These are phyloP conservation scores for Tetanocera ferruginea DNA, from an alignment of 2,888 invertebrate species.

Conservation along the genomic window DNA sequence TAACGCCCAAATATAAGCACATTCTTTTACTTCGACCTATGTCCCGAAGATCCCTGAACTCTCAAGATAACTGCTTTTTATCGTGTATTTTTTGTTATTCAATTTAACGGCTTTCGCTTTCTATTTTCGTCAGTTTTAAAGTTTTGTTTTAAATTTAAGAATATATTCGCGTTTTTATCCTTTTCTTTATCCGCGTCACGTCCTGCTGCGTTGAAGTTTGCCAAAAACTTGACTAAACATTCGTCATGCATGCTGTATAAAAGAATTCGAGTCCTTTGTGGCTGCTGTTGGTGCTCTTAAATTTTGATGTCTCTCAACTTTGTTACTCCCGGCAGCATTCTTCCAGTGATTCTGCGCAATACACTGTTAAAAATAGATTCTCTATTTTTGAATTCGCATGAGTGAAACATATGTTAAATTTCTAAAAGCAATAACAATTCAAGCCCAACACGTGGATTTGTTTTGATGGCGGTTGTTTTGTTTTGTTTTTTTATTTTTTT, in stretches of 20 bases:
- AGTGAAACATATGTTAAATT: constrained; percentile 13
- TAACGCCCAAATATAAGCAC: constrained; percentile 64
- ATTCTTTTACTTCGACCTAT: constrained; percentile 43
- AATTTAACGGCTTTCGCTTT: neutral
- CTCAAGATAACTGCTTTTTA: neutral
- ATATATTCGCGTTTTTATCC: neutral
- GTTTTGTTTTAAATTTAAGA: neutral
- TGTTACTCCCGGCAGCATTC: neutral
- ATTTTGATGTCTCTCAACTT: neutral
- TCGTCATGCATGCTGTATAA: neutral
- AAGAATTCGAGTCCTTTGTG: neutral
- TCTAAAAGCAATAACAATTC: neutral
- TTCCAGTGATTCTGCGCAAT: constrained; percentile 16
- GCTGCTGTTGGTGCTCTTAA: neutral
- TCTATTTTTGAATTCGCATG: neutral
- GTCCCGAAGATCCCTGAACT: neutral
- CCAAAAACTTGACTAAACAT: neutral
- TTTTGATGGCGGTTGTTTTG: constrained; percentile 1
- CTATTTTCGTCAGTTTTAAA: neutral
- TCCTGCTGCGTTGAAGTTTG: neutral
- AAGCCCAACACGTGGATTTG: constrained; percentile 27
- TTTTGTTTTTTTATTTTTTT: neutral
- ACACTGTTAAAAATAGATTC: neutral
- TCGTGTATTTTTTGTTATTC: neutral
- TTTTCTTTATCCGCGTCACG: neutral